Conservation (phyloP, 2,888 invertebrate species). For the Cataglyphis albicans region DNA sequence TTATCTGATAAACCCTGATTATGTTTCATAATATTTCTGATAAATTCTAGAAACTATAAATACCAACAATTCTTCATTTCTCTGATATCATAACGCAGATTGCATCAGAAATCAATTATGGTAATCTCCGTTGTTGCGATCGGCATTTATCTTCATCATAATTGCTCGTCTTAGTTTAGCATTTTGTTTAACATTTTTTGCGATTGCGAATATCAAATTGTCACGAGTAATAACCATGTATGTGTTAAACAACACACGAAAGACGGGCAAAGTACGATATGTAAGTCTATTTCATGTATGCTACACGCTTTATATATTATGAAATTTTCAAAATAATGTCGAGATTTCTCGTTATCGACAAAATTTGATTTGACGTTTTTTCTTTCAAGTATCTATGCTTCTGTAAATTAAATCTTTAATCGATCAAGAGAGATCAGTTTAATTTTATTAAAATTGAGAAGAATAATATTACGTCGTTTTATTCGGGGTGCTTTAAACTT, state of each 20-base stretch:
- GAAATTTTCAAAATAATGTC: conserved; percentile 12
- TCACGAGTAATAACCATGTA: neutral
- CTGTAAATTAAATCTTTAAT: neutral
- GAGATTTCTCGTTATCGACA: neutral
- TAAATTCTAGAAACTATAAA: neutral
- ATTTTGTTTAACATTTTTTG: conserved; percentile 66
- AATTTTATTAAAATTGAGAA: neutral
- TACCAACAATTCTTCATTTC: neutral
- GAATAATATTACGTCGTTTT: neutral
- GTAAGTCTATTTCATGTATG: neutral
- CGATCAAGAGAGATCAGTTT: neutral
- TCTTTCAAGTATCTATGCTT: neutral
- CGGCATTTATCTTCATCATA: conserved; percentile 5
- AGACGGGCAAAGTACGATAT: conserved; percentile 14
- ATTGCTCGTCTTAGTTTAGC: conserved; percentile 19
- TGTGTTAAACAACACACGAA: conserved; percentile 26
- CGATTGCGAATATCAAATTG: conserved; percentile 36
- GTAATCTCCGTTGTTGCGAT: neutral
- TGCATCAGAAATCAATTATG: neutral
- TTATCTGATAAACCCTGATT: neutral
- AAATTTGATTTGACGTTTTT: conserved; percentile 2
- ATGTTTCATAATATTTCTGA: neutral
- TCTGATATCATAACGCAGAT: neutral
- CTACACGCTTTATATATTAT: neutral
- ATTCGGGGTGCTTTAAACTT: neutral